Evolutionary conservation across 2,113 vertebrate genomes (phyloP), one percentile per base, ranked within the genome.

Genomic region (Elephantulus edwardii): DNA sequence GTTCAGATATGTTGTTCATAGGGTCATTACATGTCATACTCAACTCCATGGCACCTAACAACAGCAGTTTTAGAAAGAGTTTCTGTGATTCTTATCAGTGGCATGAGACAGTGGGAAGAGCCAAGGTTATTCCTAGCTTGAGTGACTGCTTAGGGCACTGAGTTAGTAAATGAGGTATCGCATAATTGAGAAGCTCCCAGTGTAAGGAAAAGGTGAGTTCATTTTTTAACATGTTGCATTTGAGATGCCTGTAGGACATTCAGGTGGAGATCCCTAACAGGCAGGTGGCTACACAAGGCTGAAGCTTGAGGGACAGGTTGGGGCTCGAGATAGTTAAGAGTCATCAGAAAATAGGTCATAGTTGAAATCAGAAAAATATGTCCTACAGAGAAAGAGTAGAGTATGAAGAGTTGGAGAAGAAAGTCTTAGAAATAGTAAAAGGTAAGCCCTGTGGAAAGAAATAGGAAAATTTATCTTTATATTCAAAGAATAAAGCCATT

Each of bases 181-280:
- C 58, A 58, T 68, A 86, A 54, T 20, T 78, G 76, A 78, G 44
- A 84, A 91, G 60, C 1, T 9, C 52, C 22, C 0, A 1, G 66
- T 58, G 84, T 74, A 84, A 74, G 74, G 82, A 50, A 80, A 77
- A 56, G 85, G 88, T 46, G 13, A 75, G 83, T 86, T 86, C 84
- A 11, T 1, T 30, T 82, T 81, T 74, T 82, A 93, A 93, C 90
- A 91, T 77, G 90, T 68, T 88, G 28, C 68, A 7, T 40, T 68
- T 30, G 68, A 72, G 70, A 76, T 95, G 90, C 80, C 72, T 86
- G 66, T 48, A 86, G 91, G 87, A 92, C 81, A 92, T 88, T 33
- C 72, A 82, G 56, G 78, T 91, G 91, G 85, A 33, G 60, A 54
- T 56, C 48, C 79, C 58, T 64, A 40, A 8, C 28, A 50, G 60